Percentiles rank a stretch among this genome's conserved stretches.
Conservation (phyloP, 2,113 vertebrate species). For the Rhea americana region DNA sequence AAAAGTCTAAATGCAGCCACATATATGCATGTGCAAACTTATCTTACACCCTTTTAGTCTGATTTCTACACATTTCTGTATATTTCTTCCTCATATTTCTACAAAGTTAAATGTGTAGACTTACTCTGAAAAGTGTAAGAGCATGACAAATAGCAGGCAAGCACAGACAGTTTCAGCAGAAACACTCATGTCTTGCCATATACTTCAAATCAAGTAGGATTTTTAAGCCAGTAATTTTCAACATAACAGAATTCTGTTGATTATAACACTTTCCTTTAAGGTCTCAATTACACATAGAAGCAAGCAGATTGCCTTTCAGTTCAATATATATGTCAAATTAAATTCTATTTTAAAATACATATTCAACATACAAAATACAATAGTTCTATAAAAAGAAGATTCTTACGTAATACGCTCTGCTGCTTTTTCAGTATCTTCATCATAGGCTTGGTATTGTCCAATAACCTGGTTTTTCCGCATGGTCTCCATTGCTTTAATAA, state of each 20-base stretch:
- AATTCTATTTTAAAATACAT: background rate
- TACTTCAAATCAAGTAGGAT: background rate
- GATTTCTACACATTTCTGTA: background rate
- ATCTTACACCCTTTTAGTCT: background rate
- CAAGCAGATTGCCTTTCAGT: background rate
- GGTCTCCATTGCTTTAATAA: conserved; percentile 58
- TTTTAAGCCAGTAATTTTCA: background rate
- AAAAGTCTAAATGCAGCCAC: background rate
- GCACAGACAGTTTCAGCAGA: background rate
- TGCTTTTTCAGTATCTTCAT: conserved; percentile 73
- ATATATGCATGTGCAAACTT: accelerated
- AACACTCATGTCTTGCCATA: background rate
- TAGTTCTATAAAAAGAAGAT: background rate
- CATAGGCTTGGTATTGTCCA: conserved; percentile 76
- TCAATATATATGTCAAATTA: background rate
- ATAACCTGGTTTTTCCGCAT: conserved; percentile 46
- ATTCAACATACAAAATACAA: background rate
- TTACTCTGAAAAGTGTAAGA: background rate
- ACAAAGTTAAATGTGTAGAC: background rate
- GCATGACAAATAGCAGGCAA: background rate
- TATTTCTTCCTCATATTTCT: background rate
- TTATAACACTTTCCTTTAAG: background rate
- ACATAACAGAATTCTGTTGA: background rate
- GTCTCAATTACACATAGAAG: background rate
- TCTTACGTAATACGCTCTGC: conserved; percentile 70